Evolutionary conservation across 2,888 invertebrate species (phyloP), one percentile per base, ranked within the genome.

Genomic region (Dryadula phaetusa): DNA sequence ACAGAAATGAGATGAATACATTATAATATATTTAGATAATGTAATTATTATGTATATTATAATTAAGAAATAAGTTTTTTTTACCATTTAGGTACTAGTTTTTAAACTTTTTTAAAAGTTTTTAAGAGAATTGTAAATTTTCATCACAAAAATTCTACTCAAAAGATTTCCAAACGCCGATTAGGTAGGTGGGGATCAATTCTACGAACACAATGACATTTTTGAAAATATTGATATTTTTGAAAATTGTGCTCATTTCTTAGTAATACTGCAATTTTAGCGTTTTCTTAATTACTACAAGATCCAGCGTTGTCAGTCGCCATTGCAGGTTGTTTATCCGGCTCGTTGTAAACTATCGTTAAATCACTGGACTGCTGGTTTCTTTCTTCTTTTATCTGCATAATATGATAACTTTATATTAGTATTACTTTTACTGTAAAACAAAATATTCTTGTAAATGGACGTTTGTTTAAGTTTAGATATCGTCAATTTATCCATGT

Each of bases 361-460:
- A 22, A 6, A 25, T 25, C 25, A 8, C 49, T 25, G 3, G 7
- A 25, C 3, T 0, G 8, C 49, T 49, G 49, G 7, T 25, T 49
- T 25, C 25, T 25, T n/a, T 49, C 49, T 3, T 49, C 49, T 49
- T 49, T 49, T 14, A 49, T 49, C 49, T 49, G 49, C n/a, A 25
- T 8, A 25, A 47, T 22, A n/a, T n/a, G n/a, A n/a, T n/a, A n/a
- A n/a, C n/a, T n/a, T n/a, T n/a, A n/a, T n/a, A n/a, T n/a, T n/a
- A n/a, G n/a, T n/a, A n/a, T n/a, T n/a, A n/a, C n/a, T n/a, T n/a
- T n/a, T 32, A 28, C 6, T 6, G 28, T 28, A 28, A 28, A 4
- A 4, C 6, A 28, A 32, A 32, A 8, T 32, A 32, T 1, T 7
- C 32, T 32, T 32, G 3, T 5, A n/a, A n/a, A n/a, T n/a, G n/a